These are phyloP conservation scores for Loxodonta africana DNA, from an alignment of 2,113 vertebrate species.

Conservation along the genomic window DNA sequence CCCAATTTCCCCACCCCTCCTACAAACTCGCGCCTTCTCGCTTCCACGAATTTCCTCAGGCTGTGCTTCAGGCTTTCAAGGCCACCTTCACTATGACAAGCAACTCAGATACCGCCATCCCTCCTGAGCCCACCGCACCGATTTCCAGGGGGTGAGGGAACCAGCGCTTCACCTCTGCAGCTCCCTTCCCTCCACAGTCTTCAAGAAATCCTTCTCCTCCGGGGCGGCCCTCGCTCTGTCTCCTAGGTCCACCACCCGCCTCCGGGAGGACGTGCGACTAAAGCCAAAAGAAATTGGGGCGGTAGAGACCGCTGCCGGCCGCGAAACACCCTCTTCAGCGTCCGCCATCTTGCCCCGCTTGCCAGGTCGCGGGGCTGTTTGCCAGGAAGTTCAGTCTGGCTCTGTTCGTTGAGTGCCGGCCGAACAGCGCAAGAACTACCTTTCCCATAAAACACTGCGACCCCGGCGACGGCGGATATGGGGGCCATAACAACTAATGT, in stretches of 20 bases:
- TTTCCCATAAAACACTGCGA: constrained; percentile 53
- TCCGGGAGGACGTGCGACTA: constrained; percentile 62
- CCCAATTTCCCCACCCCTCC: neutral
- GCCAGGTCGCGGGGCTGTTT: neutral
- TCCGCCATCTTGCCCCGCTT: constrained; percentile 69
- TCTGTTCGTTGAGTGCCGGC: accelerated
- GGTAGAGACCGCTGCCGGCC: accelerated
- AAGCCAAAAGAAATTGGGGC: constrained; percentile 73
- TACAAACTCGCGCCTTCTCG: neutral
- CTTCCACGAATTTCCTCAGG: constrained; percentile 29
- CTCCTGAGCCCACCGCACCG: neutral
- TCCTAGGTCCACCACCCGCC: neutral
- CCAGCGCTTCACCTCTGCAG: constrained; percentile 68
- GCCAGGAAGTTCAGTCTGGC: constrained; percentile 75
- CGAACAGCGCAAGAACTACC: neutral
- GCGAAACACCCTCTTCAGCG: neutral
- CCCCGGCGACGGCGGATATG: too few relatives aligned
- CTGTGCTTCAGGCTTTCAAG: neutral
- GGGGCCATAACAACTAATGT: neutral
- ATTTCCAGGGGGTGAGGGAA: constrained; percentile 36
- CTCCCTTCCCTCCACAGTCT: constrained; percentile 68
- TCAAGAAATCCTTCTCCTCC: constrained; percentile 79
- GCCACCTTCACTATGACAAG: neutral
- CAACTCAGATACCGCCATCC: constrained; percentile 21
- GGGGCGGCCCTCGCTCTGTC: neutral